Conservation (phyloP, 2,113 vertebrate genomes). For the Poicephalus meyeri region DNA sequence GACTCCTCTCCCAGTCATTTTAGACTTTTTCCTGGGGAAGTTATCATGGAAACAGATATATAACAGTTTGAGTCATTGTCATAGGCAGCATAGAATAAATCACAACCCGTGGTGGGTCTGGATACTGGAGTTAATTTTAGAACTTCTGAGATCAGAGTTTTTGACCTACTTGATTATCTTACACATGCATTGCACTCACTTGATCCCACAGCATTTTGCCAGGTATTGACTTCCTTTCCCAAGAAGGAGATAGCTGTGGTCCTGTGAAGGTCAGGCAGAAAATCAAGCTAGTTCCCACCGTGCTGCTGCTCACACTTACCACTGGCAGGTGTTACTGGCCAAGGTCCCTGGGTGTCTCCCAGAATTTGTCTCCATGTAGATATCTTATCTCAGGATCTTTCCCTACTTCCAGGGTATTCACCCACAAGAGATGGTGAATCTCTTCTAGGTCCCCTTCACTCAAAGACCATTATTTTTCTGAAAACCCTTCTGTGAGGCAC, state of each 20-base stretch:
- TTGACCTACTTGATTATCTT: background rate
- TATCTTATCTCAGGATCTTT: background rate
- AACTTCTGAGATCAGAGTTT: background rate
- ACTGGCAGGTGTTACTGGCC: background rate
- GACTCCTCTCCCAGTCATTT: background rate
- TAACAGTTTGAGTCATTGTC: background rate
- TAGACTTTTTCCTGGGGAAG: background rate
- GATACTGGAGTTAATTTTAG: background rate
- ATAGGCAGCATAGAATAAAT: background rate
- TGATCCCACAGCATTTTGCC: background rate
- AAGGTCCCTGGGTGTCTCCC: fast-evolving
- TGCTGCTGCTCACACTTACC: background rate
- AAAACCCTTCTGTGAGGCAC: fast-evolving
- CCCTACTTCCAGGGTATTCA: background rate
- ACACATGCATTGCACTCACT: background rate
- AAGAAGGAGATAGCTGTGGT: fast-evolving
- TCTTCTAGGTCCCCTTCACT: background rate
- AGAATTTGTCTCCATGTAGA: background rate
- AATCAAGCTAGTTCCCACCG: fast-evolving
- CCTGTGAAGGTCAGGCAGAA: fast-evolving
- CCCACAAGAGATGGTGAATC: too few relatives aligned
- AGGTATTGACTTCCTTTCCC: background rate
- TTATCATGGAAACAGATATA: background rate
- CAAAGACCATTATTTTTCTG: background rate
- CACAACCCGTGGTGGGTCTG: background rate